Conservation (phyloP, 2,113 vertebrate species). For the Sylvia atricapilla region DNA sequence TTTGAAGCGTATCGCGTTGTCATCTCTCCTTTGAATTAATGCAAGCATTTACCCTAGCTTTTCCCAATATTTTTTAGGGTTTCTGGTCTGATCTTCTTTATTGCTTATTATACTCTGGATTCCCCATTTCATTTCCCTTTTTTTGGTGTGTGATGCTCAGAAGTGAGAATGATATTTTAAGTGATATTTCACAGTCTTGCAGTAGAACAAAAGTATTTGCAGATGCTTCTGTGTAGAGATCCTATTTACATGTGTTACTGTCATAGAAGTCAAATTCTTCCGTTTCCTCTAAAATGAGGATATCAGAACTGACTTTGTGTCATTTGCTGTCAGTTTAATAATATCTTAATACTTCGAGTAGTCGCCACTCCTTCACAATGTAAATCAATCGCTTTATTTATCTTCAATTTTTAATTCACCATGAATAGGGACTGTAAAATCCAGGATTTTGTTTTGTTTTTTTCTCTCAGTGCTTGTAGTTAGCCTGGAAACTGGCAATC, state of each 20-base stretch:
- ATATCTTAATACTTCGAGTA: not conserved
- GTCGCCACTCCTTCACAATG: not conserved
- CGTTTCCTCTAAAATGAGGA: not conserved
- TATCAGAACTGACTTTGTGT: not conserved
- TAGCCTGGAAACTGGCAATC: not conserved
- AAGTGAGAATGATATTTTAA: not conserved
- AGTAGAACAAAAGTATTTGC: not conserved
- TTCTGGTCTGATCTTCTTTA: not conserved
- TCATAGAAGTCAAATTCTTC: not conserved
- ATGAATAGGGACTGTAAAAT: not conserved
- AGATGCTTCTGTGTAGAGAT: not conserved
- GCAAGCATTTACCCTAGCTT: not conserved
- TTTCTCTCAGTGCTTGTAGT: not conserved
- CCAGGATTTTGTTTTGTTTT: not conserved
- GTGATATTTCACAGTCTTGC: not conserved
- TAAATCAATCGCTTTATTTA: not conserved
- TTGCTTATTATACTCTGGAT: not conserved
- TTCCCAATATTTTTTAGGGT: not conserved
- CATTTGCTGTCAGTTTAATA: not conserved
- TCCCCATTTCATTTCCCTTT: not conserved
- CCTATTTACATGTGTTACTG: not conserved
- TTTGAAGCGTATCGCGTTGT: not conserved
- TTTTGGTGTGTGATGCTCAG: not conserved
- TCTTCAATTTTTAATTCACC: not conserved
- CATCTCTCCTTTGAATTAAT: not conserved